phyloP scores from a whole-genome alignment of 30 jellyfish, hydroid and myxozoan genomes.

The Cassiopea andromeda region DNA sequence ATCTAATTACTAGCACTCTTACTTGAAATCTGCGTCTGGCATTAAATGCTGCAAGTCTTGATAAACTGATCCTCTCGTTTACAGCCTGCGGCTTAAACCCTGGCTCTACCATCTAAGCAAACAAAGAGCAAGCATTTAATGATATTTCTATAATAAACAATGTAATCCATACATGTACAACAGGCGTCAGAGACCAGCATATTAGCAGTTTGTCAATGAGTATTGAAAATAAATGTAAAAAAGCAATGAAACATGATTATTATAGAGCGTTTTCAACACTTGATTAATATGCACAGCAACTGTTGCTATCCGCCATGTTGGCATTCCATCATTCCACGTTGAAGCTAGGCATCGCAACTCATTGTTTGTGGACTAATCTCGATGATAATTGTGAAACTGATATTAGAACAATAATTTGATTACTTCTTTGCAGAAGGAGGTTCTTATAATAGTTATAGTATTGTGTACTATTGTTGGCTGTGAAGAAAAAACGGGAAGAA shows the following conservation, averaged over 20 bases:
- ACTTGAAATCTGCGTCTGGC: slow-evolving; percentile 98
- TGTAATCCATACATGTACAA: too few species aligned
- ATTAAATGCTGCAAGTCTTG: slow-evolving; percentile 98
- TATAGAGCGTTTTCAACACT: slow-evolving; percentile 32
- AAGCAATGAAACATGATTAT: too few species aligned
- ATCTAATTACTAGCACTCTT: neutral
- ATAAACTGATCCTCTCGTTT: slow-evolving; percentile 78
- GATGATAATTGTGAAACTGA: neutral
- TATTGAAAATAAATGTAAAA: too few species aligned
- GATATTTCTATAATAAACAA: too few species aligned
- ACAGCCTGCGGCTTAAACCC: slow-evolving; percentile 80
- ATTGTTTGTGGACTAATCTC: neutral
- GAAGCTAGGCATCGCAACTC: slow-evolving; percentile 14
- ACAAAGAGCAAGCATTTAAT: neutral
- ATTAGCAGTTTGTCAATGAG: too few species aligned
- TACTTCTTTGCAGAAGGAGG: neutral
- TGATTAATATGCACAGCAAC: slow-evolving; percentile 23
- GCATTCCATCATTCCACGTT: slow-evolving; percentile 14
- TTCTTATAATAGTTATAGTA: neutral
- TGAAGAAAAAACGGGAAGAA: slow-evolving; percentile 28
- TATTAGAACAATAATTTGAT: neutral
- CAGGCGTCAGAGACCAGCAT: too few species aligned
- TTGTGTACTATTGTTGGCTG: slow-evolving; percentile 9
- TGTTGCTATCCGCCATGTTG: slow-evolving; percentile 30
- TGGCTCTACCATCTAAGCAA: slow-evolving; percentile 80